Base-by-base conservation (phyloP, 2,113 vertebrate species). In the Carassius gibelio region DNA sequence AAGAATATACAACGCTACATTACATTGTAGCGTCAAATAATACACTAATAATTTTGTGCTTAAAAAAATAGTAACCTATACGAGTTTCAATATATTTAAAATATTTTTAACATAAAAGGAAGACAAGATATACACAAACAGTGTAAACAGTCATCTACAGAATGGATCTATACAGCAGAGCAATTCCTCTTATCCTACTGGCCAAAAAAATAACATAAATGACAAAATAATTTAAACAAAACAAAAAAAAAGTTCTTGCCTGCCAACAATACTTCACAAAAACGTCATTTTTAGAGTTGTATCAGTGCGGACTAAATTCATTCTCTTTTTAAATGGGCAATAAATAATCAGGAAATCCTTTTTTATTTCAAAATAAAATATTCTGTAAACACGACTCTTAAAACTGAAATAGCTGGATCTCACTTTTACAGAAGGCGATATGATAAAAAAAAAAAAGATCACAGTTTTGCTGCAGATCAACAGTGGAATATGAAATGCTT, bases 21-120 rank as follows among this genome's bases (percentile, higher is more conserved):
- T 92, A 92, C 91, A 90, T 91, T 92, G 86, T 92, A 91, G 89
- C 89, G 91, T 90, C 91, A 88, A 90, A 93, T 92, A 89, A 92
- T 92, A 88, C 91, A 92, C 92, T 92, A 91, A 91, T 92, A 89
- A 83, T 92, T 92, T 76, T 94, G 91, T 93, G 93, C 91, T 93
- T 95, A 94, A 95, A 96, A 95, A 94, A 92, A 95, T 94, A 89
- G 90, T 93, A 95, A 94, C 94, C 95, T 97, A 96, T 96, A 96
- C 96, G 95, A 96, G 93, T 94, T 96, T 95, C 94, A 96, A 95
- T 96, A 94, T 94, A 93, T 95, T 98, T 96, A 95, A 95, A 95
- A 95, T 95, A 88, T 94, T 86, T 92, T 94, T 92, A 78, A 94
- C 94, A 94, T 89, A 91, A 92, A 94, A 94, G 92, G 94, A 95